phyloP scores from a whole-genome alignment of 1,140 invertebrate genomes.

The Drosophila nigromelanica region DNA sequence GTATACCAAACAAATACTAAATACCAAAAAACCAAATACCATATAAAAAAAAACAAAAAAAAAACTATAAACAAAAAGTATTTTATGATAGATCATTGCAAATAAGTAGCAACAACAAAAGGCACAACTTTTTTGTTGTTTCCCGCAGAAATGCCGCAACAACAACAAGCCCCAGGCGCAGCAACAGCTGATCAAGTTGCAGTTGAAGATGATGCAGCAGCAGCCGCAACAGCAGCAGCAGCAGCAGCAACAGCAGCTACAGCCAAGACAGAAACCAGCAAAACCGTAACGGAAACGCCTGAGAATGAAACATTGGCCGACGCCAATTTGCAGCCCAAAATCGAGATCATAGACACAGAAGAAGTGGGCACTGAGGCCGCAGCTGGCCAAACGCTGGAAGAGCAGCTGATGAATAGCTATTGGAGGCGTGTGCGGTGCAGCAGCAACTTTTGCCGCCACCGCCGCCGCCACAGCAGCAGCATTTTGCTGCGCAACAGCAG shows the following conservation, averaged over 20 bases:
- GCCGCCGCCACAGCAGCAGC: slow-evolving; percentile 57
- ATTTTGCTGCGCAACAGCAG: slow-evolving; percentile 60
- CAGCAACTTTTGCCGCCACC: slow-evolving; percentile 67
- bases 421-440: slow-evolving; percentile 86
- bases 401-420: slow-evolving; percentile 90
- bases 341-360: slow-evolving; percentile 60
- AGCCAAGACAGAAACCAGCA: not conserved
- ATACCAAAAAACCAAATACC: slow-evolving; percentile 38
- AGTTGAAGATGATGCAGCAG: slow-evolving; percentile 12
- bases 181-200: slow-evolving; percentile 14
- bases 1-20: slow-evolving; percentile 47
- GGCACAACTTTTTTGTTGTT: slow-evolving; percentile 74
- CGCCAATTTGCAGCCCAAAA: slow-evolving; percentile 47
- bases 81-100: slow-evolving; percentile 35
- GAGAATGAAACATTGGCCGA: slow-evolving; percentile 25
- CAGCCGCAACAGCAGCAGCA: slow-evolving; percentile 1
- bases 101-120: slow-evolving; percentile 68
- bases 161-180: slow-evolving; percentile 21
- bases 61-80: slow-evolving; percentile 31
- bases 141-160: slow-evolving; percentile 60
- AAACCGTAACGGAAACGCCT: slow-evolving; percentile 17
- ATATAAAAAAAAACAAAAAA: slow-evolving; percentile 34
- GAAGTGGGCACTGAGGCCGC: slow-evolving; percentile 9
- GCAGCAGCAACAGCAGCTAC: slow-evolving; percentile 3
- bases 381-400: slow-evolving; percentile 85